Base-by-base conservation (phyloP, 2,797 vertebrate species). In the Spinus olivaceus region DNA sequence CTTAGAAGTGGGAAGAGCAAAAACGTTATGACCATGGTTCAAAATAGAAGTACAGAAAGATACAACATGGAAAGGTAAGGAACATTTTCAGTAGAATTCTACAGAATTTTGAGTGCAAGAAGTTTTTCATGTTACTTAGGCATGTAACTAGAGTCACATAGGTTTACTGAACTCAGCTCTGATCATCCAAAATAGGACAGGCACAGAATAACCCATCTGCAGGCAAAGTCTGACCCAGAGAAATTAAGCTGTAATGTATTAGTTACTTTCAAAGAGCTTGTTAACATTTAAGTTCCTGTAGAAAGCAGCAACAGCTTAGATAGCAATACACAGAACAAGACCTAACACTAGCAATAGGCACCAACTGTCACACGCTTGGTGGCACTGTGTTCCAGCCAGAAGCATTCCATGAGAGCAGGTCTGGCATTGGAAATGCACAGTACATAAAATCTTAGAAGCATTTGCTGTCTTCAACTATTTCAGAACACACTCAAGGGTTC, bases 381-480 rank as follows among this genome's bases (percentile, higher is more conserved):
- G 82, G 90, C 95, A 96, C 72, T 93, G 76, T 83, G 65, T 65
- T 65, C 30, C 73, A 90, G 69, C 10, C 77, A 71, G 64, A 44
- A 79, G 28, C 12, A 27, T 5, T 14, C 22, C 17, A n/a, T 0
- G 2, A 74, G 51, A 64, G 44, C 57, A 83, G 32, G 28, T 6
- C 18, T 78, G 21, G 32, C 54, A 72, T 3, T 4, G 14, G 21
- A 32, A 2, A 17, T 2, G 8, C 8, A 20, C 8, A 4, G 7
- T 1, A 51, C 12, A 65, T 28, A 28, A 41, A 14, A 50, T 13
- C 20, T 35, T 4, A 42, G 47, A 30, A 20, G 28, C 17, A 59
- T 21, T 71, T 13, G 11, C 60, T 32, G 66, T 15, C 27, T 64
- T 23, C 0, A 0, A 14, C 57, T 39, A 4, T 33, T 61, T 50